phyloP scores from a whole-genome alignment of 35 echinoderm and acorn worm species.

The Chiridota heheva region DNA sequence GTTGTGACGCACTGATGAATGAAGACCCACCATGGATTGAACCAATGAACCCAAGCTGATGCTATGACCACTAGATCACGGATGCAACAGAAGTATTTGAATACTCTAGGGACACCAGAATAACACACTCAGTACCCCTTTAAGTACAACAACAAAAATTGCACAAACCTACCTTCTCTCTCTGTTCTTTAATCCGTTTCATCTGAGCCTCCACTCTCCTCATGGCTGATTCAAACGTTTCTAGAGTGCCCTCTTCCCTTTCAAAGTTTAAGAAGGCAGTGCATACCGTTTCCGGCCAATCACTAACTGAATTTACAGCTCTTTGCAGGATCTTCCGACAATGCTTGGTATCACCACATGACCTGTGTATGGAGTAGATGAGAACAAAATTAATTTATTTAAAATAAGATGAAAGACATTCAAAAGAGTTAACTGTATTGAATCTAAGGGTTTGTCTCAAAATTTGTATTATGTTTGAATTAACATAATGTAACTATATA shows the following conservation, averaged over 20 bases:
- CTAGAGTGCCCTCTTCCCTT: constrained; percentile 81
- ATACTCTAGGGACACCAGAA: too few species aligned
- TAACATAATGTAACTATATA: too few species aligned
- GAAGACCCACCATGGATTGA: too few species aligned
- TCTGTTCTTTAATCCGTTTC: constrained; percentile 66
- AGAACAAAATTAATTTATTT: background rate
- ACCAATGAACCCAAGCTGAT: too few species aligned
- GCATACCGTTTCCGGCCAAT: constrained; percentile 84
- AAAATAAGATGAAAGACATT: background rate
- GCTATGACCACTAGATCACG: too few species aligned
- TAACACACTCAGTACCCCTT: too few species aligned
- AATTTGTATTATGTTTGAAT: too few species aligned
- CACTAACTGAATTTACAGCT: constrained; percentile 73
- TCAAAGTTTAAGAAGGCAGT: constrained; percentile 89
- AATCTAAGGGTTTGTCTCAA: too few species aligned
- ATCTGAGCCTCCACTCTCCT: constrained; percentile 76
- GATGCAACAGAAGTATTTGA: too few species aligned
- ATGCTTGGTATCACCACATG: constrained; percentile 75
- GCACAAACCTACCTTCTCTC: too few species aligned
- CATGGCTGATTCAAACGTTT: constrained; percentile 59
- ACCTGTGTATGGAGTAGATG: constrained; percentile 18
- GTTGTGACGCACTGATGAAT: too few species aligned
- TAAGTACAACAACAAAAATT: background rate
- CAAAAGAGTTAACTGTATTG: too few species aligned
- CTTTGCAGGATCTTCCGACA: constrained; percentile 77